Evolutionary conservation across 2,113 vertebrate genomes (phyloP).

Genomic region (Colistium nudipinnis): DNA sequence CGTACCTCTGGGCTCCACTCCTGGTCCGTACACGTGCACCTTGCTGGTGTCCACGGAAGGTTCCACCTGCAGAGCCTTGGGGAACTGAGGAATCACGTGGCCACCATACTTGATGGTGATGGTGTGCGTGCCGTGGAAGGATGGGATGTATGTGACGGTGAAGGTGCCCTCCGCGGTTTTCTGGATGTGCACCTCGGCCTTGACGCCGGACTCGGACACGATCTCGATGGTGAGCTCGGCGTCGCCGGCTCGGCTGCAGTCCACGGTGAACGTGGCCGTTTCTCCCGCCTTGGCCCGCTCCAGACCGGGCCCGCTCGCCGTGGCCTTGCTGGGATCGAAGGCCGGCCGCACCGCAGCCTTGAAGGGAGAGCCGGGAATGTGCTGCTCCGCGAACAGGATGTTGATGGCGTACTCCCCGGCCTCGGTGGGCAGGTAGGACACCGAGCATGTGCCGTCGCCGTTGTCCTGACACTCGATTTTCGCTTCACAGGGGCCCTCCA

Average conservation of each 20-base stretch:
- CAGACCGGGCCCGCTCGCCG: constrained; percentile 88
- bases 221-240: constrained; percentile 96
- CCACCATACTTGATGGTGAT: constrained; percentile 95
- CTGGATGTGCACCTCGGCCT: constrained; percentile 92
- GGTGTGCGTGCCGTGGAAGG: constrained; percentile 90
- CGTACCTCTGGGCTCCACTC: constrained; percentile 90
- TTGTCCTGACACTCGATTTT: constrained; percentile 95
- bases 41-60: constrained; percentile 88
- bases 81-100: constrained; percentile 89
- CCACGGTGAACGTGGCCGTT: constrained; percentile 88
- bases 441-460: constrained; percentile 89
- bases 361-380: constrained; percentile 94
- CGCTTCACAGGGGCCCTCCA: constrained; percentile 92
- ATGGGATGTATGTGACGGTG: constrained; percentile 90
- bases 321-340: constrained; percentile 91
- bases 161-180: constrained; percentile 92
- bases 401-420: constrained; percentile 90
- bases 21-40: constrained; percentile 90
- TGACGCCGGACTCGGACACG: constrained; percentile 87
- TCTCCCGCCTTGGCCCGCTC: constrained; percentile 88
- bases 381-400: constrained; percentile 88
- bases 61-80: constrained; percentile 88
- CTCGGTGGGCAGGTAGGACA: constrained; percentile 91
- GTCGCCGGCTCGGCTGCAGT: constrained; percentile 90
- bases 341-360: constrained; percentile 84